phyloP scores from a whole-genome alignment of 2,113 vertebrate genomes.

The pig (Sus scrofa) region DNA sequence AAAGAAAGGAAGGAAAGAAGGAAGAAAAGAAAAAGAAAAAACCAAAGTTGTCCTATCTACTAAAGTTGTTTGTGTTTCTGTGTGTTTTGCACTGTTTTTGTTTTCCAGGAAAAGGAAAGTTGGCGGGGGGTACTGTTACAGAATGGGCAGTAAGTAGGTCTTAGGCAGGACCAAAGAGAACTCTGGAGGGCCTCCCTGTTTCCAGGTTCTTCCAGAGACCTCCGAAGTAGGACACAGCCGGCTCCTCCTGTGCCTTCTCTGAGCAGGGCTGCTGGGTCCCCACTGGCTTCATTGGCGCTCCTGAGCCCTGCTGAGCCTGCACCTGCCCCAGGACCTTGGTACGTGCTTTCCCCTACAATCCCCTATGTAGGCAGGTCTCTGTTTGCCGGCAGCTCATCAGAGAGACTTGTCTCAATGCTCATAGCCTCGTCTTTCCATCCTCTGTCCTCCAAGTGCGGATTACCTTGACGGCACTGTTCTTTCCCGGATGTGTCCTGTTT shows the following conservation, averaged over 20 bases:
- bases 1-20: no score
- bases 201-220: background rate
- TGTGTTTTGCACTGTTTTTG: background rate
- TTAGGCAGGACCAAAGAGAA: background rate
- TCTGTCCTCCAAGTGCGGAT: background rate
- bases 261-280: background rate
- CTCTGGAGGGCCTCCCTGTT: fast-evolving
- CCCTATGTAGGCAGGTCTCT: background rate
- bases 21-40: background rate
- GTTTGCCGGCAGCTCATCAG: background rate
- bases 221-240: fast-evolving
- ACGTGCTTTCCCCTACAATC: fast-evolving
- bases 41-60: background rate
- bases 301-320: fast-evolving
- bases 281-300: background rate
- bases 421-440: background rate
- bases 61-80: background rate
- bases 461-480: background rate
- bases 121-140: background rate
- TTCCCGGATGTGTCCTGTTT: background rate
- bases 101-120: background rate
- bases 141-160: background rate
- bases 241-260: background rate
- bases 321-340: background rate
- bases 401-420: background rate